A percentile compares a stretch with the other conserved stretches of the same genome.
Evolutionary conservation across 1,140 invertebrate genomes (phyloP).

Genomic region (Drosophila grimshawi): DNA sequence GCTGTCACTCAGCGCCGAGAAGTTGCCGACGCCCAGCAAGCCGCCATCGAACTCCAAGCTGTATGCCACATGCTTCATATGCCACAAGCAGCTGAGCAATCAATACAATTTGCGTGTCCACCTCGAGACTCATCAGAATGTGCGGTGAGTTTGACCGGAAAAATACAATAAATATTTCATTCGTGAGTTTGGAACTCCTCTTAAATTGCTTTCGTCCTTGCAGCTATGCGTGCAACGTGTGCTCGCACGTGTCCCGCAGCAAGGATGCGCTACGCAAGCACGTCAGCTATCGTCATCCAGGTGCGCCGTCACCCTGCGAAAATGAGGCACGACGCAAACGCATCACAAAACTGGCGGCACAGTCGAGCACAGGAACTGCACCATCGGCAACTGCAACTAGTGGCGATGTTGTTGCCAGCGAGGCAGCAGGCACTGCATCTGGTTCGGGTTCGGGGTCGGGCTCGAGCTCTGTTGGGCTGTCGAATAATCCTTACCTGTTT

Average conservation of each 20-base stretch:
- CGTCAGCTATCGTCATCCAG: conserved; percentile 93
- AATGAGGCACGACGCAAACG: conserved; percentile 79
- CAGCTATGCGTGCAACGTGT: conserved; percentile 91
- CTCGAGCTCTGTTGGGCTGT: conserved; percentile 8
- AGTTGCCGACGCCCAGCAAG: conserved; percentile 57
- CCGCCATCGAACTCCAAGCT: conserved; percentile 85
- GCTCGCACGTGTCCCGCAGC: conserved; percentile 93
- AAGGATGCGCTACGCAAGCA: conserved; percentile 94
- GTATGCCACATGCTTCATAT: conserved; percentile 91
- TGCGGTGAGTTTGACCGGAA: conserved; percentile 85
- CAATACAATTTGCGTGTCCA: conserved; percentile 95
- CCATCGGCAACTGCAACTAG: conserved; percentile 64
- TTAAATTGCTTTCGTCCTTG: neutral
- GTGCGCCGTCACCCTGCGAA: conserved; percentile 84
- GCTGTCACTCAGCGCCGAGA: conserved; percentile 59
- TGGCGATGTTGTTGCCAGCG: conserved; percentile 29
- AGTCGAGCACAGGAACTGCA: conserved; percentile 28
- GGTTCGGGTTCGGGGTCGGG: neutral
- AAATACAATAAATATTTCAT: neutral
- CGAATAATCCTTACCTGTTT: conserved; percentile 73
- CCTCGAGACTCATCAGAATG: conserved; percentile 94
- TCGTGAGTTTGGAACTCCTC: neutral
- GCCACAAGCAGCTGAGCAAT: conserved; percentile 94
- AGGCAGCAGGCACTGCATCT: conserved; percentile 17
- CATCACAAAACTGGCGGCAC: conserved; percentile 61